Evolutionary conservation across 2,113 vertebrate species (phyloP), one percentile per base, ranked within the genome.

Genomic region (Takifugu bimaculatus): DNA sequence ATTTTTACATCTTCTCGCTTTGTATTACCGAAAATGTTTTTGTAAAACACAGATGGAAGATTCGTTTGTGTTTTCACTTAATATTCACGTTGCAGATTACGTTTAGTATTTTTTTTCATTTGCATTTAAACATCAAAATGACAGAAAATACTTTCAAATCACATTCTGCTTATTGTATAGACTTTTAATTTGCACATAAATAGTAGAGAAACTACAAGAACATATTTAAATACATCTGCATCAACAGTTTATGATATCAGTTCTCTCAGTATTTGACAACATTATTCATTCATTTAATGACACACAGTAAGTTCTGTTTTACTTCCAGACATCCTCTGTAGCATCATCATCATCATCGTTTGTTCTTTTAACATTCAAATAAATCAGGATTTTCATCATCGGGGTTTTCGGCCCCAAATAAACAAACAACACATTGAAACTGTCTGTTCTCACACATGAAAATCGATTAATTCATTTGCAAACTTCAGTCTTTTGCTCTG

Each of bases 201-300:
- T 94, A 91, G 93, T 95, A 95, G 93, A 96, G 93, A 97, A 97
- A 98, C 92, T 94, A 95, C 94, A 93, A 88, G 88, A 91, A 95
- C 94, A 94, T 94, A 90, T 93, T 86, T 96, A 95, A 96, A 97
- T 96, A 94, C 93, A 92, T 95, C 94, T 94, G 90, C 92, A 91
- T 93, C 91, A 93, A 92, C 93, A 93, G 91, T 90, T 84, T 91
- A 93, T 94, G 93, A 77, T 85, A 88, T 83, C 76, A 80, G 79
- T 76, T 78, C 77, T 77, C 48, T 80, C 72, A 68, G 71, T 85
- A 72, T 67, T 79, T 79, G 82, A 85, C 72, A 84, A 62, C 54
- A 70, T 92, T 91, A 48, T 48, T 48, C 45, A 43, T 43, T 43
- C 42, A 48, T n/a, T 48, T n/a, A 15, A 14, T 48, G 45, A 48